These are phyloP conservation scores for Galeruca laticollis DNA, from an alignment of 2,888 invertebrate species.

Conservation along the genomic window DNA sequence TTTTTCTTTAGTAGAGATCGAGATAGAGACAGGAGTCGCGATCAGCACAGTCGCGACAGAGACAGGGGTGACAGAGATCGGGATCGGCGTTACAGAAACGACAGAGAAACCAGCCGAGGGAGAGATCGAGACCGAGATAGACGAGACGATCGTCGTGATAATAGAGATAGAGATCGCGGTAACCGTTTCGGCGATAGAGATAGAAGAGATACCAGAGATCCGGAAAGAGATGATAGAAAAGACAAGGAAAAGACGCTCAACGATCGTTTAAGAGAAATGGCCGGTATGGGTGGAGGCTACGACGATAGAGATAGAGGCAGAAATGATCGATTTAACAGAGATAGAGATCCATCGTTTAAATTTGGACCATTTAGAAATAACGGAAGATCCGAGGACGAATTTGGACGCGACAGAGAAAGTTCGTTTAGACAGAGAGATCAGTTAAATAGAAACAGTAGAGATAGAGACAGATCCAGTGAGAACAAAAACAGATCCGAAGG, in stretches of 20 bases:
- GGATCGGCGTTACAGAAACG: slow-evolving; percentile 50
- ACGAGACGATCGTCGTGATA: slow-evolving; percentile 55
- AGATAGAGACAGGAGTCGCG: slow-evolving; percentile 27
- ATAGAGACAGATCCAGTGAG: background rate
- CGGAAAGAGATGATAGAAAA: slow-evolving; percentile 47
- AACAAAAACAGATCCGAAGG: background rate
- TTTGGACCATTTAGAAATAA: slow-evolving; percentile 17
- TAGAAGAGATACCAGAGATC: slow-evolving; percentile 38
- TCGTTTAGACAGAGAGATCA: slow-evolving; percentile 21
- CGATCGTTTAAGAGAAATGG: slow-evolving; percentile 61
- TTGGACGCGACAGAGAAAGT: slow-evolving; percentile 17
- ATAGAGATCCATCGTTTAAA: slow-evolving; percentile 28
- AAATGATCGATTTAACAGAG: slow-evolving; percentile 37
- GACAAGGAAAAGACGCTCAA: slow-evolving; percentile 59
- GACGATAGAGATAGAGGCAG: slow-evolving; percentile 36
- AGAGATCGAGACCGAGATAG: slow-evolving; percentile 46
- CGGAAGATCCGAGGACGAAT: slow-evolving; percentile 29
- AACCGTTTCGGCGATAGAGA: slow-evolving; percentile 56
- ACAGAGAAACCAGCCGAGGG: slow-evolving; percentile 49
- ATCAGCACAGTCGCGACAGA: slow-evolving; percentile 40
- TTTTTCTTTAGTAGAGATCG: slow-evolving; percentile 23
- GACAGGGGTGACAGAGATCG: slow-evolving; percentile 33
- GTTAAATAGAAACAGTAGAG: slow-evolving; percentile 16
- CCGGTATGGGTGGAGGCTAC: slow-evolving; percentile 52
- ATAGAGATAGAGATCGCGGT: slow-evolving; percentile 46